phyloP scores from a whole-genome alignment of 2,888 invertebrate genomes.

The Dinocampus coccinellae region DNA sequence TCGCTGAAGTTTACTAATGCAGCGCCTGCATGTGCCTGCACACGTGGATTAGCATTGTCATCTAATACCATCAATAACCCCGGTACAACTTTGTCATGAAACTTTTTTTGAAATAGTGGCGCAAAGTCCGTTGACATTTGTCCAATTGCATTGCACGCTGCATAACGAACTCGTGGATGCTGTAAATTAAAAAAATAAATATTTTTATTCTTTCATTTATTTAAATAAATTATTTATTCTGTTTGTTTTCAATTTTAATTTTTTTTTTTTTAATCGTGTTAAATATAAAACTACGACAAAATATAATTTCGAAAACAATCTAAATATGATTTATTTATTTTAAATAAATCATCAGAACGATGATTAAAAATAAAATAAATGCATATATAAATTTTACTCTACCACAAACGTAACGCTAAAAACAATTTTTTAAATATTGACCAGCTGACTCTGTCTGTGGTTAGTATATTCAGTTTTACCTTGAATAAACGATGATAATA shows the following conservation, averaged over 20 bases:
- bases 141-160: constrained; percentile 98
- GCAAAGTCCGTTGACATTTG: constrained; percentile 99
- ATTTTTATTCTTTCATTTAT: not conserved
- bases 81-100: constrained; percentile 95
- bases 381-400: constrained; percentile 52
- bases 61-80: constrained; percentile 90
- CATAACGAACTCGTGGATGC: constrained; percentile 94
- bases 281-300: constrained; percentile 54
- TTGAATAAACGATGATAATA: constrained; percentile 12
- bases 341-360: constrained; percentile 55
- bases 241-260: constrained; percentile 4
- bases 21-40: constrained; percentile 87
- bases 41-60: constrained; percentile 92
- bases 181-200: constrained; percentile 62
- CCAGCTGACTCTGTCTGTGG: constrained; percentile 61
- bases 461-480: not conserved
- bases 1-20: constrained; percentile 99
- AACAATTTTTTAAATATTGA: constrained; percentile 44
- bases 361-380: constrained; percentile 37
- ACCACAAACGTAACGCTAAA: constrained; percentile 60
- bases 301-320: constrained; percentile 36
- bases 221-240: not conserved
- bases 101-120: constrained; percentile 96
- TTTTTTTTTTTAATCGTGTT: not conserved
- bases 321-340: constrained; percentile 41